Percentiles rank a stretch among this genome's conserved stretches.
Evolutionary conservation across 1,140 invertebrate species (phyloP).

Genomic region (Tetramorium simillimum): DNA sequence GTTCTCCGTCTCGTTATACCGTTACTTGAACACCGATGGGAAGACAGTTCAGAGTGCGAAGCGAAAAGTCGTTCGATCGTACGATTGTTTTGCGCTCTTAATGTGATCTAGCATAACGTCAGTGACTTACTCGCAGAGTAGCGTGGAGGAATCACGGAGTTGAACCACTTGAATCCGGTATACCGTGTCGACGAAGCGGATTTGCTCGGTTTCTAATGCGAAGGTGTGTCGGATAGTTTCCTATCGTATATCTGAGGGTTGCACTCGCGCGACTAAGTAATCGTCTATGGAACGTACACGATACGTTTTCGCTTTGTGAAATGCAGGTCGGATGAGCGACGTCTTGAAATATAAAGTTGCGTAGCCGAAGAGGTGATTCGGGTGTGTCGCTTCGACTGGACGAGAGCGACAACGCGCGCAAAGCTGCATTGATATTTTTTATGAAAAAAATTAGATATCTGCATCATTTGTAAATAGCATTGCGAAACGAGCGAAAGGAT

Average conservation of each 20-base stretch:
- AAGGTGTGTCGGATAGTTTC: background rate
- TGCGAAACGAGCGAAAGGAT: constrained; percentile 10
- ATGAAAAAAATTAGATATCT: constrained; percentile 3
- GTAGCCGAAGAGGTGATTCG: background rate
- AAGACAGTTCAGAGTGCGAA: constrained; percentile 12
- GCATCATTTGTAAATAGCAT: constrained; percentile 52
- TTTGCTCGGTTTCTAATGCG: constrained; percentile 8
- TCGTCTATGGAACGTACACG: background rate
- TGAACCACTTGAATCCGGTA: constrained; percentile 34
- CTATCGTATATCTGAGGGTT: background rate
- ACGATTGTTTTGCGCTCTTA: constrained; percentile 9
- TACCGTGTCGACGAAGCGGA: constrained; percentile 13
- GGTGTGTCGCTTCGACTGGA: background rate
- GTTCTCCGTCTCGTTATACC: background rate
- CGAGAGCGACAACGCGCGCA: background rate
- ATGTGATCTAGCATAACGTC: constrained; percentile 30
- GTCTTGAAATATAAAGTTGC: background rate
- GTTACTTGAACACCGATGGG: background rate
- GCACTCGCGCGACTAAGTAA: constrained; percentile 2
- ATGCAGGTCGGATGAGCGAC: background rate
- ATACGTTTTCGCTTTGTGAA: background rate
- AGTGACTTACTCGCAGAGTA: background rate
- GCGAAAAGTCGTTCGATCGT: background rate
- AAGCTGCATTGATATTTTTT: constrained; percentile 50
- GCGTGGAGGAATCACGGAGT: constrained; percentile 14